Evolutionary conservation across 2,113 vertebrate genomes (phyloP), one percentile per base, ranked within the genome.

Genomic region (Stegastes partitus): DNA sequence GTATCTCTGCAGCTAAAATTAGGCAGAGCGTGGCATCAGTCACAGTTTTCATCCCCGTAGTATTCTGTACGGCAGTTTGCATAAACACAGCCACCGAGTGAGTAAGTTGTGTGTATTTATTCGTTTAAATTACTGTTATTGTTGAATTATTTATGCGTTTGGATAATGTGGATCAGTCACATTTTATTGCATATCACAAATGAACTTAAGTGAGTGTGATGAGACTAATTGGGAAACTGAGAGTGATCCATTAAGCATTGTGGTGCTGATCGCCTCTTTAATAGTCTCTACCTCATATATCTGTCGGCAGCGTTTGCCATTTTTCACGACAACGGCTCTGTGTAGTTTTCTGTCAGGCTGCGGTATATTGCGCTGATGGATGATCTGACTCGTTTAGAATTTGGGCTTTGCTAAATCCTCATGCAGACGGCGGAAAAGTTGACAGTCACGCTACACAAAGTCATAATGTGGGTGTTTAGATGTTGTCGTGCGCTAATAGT

Each of bases 321-420:
- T 81, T 79, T 72, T 85, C 69, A 82, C 26, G 74, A 62, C 62
- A 81, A 83, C 72, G 66, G 61, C 73, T 62, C 49, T 22, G 55
- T 58, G 74, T 65, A 71, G 74, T 69, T 67, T 74, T 70, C 34
- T 82, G 75, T 86, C 77, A 74, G 31, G 37, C 67, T 42, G 61
- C 64, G 83, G 78, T 81, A 73, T 84, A 67, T 72, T 61, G 59
- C 39, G 49, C 65, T 89, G 83, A 86, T 80, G 63, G 72, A 78
- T 84, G 76, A 57, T 10, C 54, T 18, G 47, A 31, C 65, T 71
- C 57, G 61, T 55, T 73, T 81, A 54, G 42, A 82, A 62, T 77
- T 16, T 21, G 44, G 39, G 8, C 22, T 79, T 69, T 61, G 26
- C 63, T 79, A 59, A 68, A 74, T 82, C 57, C 75, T 42, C 22